Percentiles rank a stretch among this genome's conserved stretches.
Conservation (phyloP, 2,797 vertebrate species). For the Sciurus vulgaris region DNA sequence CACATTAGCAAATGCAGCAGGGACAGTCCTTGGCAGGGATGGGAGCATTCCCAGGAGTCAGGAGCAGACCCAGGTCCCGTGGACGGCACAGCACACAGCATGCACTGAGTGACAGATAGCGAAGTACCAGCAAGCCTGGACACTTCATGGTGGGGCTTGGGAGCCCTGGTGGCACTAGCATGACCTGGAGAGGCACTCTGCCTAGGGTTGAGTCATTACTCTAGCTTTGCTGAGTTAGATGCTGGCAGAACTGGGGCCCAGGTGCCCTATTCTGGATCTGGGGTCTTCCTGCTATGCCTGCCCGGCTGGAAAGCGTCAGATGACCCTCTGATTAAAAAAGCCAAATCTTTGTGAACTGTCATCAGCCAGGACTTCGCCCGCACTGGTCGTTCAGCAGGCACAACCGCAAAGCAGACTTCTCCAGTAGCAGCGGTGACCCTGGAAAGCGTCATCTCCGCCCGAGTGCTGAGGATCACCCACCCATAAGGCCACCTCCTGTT, state of each 20-base stretch:
- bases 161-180: no score
- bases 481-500: not conserved
- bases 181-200: not conserved
- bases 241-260: not conserved
- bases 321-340: not conserved
- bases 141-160: no score
- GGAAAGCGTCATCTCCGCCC: not conserved
- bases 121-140: no score
- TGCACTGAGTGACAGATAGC: no score
- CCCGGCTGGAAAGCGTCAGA: not conserved
- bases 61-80: no score
- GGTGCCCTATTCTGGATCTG: no score
- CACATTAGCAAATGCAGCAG: no score
- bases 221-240: not conserved
- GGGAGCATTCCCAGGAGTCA: no score
- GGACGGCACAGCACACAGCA: no score
- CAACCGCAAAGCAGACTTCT: not conserved
- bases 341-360: not conserved
- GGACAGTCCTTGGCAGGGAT: no score
- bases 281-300: not conserved
- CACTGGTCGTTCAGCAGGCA: not conserved
- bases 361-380: not conserved
- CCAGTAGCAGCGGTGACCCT: not conserved
- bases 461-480: not conserved
- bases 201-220: not conserved